Evolutionary conservation across 2,113 vertebrate species (phyloP).

Genomic region (Equus przewalskii): DNA sequence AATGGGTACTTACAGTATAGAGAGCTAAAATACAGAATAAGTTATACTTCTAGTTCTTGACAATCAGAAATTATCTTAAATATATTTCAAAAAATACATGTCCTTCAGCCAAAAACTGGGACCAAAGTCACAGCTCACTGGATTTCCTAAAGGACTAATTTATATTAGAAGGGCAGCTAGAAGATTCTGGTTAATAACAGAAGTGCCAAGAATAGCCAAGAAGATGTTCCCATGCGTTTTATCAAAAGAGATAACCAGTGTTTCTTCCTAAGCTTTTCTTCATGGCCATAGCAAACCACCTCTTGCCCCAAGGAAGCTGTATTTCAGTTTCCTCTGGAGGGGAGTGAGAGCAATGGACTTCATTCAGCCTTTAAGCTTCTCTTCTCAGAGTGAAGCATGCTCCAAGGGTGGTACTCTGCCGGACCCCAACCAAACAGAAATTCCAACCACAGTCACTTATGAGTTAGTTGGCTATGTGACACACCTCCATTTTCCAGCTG

Average conservation of each 20-base stretch:
- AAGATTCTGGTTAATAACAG: not conserved
- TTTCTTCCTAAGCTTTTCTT: not conserved
- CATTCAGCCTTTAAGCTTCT: not conserved
- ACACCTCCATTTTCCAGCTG: not conserved
- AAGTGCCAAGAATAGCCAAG: not conserved
- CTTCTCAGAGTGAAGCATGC: not conserved
- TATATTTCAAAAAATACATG: not conserved
- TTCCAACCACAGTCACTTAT: not conserved
- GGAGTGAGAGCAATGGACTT: not conserved
- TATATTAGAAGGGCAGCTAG: slow-evolving; percentile 10
- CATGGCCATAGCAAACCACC: accelerated
- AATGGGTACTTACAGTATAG: not conserved
- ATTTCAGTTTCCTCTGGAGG: not conserved
- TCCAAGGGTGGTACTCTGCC: not conserved
- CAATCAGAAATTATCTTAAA: not conserved
- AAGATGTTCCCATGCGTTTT: not conserved
- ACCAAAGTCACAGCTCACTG: not conserved
- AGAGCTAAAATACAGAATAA: slow-evolving; percentile 7
- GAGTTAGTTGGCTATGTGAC: not conserved
- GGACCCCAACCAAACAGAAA: not conserved
- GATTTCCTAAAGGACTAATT: slow-evolving; percentile 15
- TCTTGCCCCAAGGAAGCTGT: not conserved
- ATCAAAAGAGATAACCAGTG: not conserved
- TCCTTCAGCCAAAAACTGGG: not conserved
- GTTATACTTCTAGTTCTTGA: not conserved